Evolutionary conservation across 2,113 vertebrate species (phyloP).

Genomic region (Glaucomys volans): DNA sequence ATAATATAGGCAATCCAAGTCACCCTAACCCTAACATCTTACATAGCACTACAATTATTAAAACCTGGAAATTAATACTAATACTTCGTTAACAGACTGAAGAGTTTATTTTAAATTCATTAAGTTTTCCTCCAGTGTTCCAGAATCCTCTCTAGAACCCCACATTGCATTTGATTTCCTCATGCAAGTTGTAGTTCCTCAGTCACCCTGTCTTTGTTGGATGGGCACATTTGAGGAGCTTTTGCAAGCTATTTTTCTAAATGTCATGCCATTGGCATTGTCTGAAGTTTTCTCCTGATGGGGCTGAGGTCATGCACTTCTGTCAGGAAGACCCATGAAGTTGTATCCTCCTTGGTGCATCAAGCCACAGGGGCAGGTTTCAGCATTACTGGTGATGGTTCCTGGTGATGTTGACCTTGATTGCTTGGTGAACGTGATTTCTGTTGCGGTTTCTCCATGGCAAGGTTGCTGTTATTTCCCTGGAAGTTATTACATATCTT

Average conservation of each 20-base stretch:
- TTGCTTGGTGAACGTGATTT: background rate
- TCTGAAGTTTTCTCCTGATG: background rate
- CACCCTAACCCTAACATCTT: background rate
- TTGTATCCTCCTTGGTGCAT: rapidly evolving
- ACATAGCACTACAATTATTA: background rate
- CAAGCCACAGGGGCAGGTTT: no score
- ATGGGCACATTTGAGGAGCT: background rate
- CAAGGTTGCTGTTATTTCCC: background rate
- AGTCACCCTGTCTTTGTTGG: background rate
- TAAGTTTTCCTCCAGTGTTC: background rate
- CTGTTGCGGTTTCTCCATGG: background rate
- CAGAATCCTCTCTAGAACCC: background rate
- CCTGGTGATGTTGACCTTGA: background rate
- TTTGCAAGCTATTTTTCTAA: background rate
- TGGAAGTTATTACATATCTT: background rate
- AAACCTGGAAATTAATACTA: background rate
- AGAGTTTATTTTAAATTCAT: background rate
- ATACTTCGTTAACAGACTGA: background rate
- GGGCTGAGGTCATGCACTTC: background rate
- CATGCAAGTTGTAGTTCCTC: background rate
- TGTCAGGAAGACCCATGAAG: background rate
- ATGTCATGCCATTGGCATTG: background rate
- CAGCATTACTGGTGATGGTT: no score
- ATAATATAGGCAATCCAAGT: background rate
- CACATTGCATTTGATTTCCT: background rate